Evolutionary conservation across 2,888 invertebrate species (phyloP), one percentile per base, ranked within the genome.

Genomic region (Taenaris catops): DNA sequence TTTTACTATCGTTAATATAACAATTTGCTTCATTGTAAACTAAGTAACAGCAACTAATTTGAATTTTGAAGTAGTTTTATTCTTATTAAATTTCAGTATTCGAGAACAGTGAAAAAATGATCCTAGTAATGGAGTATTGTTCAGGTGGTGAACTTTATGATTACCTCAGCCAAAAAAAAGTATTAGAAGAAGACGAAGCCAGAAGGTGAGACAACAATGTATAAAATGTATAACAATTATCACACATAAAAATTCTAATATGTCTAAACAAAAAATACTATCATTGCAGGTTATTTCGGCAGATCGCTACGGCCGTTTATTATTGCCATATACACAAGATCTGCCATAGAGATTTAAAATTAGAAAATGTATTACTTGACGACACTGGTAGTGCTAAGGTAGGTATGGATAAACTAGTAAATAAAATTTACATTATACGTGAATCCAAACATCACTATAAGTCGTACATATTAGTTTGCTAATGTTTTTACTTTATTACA

Each of bases 41-140:
- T n/a, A n/a, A n/a, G n/a, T n/a, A n/a, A n/a, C n/a, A n/a, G n/a
- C n/a, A n/a, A n/a, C n/a, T n/a, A n/a, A n/a, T n/a, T n/a, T n/a
- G n/a, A n/a, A n/a, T n/a, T n/a, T n/a, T n/a, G n/a, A n/a, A n/a
- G n/a, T n/a, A n/a, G n/a, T n/a, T n/a, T n/a, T n/a, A n/a, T n/a
- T n/a, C n/a, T n/a, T n/a, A n/a, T n/a, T n/a, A n/a, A n/a, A n/a
- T 89, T 90, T 48, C 87, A 97, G 99, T 99, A 57, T 99, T 99
- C 88, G 99, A 99, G 89, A 99, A 99, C 88, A 93, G 96, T 63
- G 99, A 99, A 84, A 98, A 98, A 88, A 99, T 99, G 92, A 98
- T 99, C 55, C 90, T 99, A 50, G 98, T 99, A 16, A 98, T 99
- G 98, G 99, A 99, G 84, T 99, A 98, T 79, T 99, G 99, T 49